A percentile compares a stretch with the other conserved stretches of the same genome.
Conservation (phyloP, 30 jellyfish, hydroid and myxozoan species). For the Hydractinia echinata region DNA sequence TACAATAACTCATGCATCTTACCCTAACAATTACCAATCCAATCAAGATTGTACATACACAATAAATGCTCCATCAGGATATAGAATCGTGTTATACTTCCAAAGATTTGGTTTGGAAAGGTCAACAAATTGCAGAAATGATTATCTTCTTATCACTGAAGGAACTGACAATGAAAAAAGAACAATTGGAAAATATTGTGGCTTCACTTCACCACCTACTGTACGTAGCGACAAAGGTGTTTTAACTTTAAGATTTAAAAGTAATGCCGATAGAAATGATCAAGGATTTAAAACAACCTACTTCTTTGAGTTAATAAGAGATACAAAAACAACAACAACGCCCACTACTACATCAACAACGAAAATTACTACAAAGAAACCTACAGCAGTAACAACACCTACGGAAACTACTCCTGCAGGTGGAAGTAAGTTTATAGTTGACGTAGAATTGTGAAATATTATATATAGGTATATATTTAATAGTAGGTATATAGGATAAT, state of each 20-base stretch:
- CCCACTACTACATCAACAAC: conserved; percentile 30
- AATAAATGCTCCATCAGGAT: conserved; percentile 37
- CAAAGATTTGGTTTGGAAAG: conserved; percentile 41
- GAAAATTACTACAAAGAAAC: neutral
- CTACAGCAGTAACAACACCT: conserved; percentile 2
- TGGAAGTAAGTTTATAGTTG: neutral
- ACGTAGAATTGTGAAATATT: no score
- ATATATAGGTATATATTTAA: no score
- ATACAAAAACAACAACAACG: conserved; percentile 19
- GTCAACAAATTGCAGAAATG: conserved; percentile 51
- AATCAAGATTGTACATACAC: conserved; percentile 39
- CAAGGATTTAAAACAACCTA: conserved; percentile 18
- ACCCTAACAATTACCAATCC: conserved; percentile 49
- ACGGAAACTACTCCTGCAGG: neutral
- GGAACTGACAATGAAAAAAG: conserved; percentile 17
- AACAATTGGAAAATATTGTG: conserved; percentile 68
- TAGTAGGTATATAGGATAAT: no score
- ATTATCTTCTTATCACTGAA: conserved; percentile 38
- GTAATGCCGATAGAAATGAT: neutral
- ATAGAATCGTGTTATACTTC: conserved; percentile 10
- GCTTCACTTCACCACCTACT: conserved; percentile 41
- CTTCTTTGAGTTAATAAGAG: neutral
- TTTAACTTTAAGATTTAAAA: conserved; percentile 3
- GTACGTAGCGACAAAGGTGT: conserved; percentile 13
- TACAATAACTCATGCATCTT: conserved; percentile 50